Base-by-base conservation (phyloP, 2,113 vertebrate genomes). In the Tachycineta bicolor region DNA sequence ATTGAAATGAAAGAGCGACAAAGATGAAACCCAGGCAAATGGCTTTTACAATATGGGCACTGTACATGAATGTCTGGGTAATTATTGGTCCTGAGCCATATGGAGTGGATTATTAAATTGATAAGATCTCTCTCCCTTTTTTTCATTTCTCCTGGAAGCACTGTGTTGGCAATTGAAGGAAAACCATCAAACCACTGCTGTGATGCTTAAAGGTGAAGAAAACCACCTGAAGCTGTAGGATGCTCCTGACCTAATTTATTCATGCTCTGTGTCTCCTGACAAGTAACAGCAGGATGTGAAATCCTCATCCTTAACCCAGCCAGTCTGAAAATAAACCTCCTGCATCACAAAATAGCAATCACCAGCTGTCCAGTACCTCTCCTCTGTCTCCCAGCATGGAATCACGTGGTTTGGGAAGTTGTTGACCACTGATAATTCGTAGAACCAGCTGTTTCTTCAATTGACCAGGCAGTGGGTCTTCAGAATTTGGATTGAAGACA, bases 311-410 rank as follows among this genome's bases (percentile, higher is more conserved):
- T 71, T 19, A 78, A 12, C 47, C 34, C 44, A 76, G 58, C 4
- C 65, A 47, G 10, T 2, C 7, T 16, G 46, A 46, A 83, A 77
- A 86, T 5, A 52, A 89, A 29, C 9, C 5, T 29, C 53, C 13
- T 29, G 11, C 20, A 58, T 10, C 12, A 44, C 9, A 7, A 7
- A 44, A 26, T 10, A 60, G 14, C 23, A 56, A 8, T 5, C 52
- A 24, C 4, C 0, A 3, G 13, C 12, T 29, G 19, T 22, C 5
- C 76, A 90, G 7, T 97, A 99, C 99, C 99, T 99, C 99, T 97
- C 99, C 99, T 59, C 99, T 97, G 97, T 99, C 99, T 44, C 99
- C 99, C 84, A 99, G 87, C 99, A 99, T 98, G 4, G 99, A 99
- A 96, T 99, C 99, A 82, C 99, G 98, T 1, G 99, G 99, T 96